These are phyloP conservation scores for Pollenia griseotomentosa DNA, from an alignment of 2,888 invertebrate genomes.

Conservation along the genomic window DNA sequence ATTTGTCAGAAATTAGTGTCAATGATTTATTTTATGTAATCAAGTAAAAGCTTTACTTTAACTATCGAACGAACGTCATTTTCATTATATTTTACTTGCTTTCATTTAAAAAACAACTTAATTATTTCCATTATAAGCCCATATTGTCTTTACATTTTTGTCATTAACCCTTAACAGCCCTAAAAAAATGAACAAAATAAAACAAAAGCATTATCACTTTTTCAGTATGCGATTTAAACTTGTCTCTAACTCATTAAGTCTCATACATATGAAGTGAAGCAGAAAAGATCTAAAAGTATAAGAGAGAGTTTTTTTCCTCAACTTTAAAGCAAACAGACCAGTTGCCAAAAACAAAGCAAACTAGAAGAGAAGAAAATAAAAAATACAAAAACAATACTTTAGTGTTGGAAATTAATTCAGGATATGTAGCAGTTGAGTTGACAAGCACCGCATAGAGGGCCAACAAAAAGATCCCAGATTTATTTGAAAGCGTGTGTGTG, in stretches of 20 bases:
- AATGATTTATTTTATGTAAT: background rate
- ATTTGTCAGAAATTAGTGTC: background rate
- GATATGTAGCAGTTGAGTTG: constrained; percentile 67
- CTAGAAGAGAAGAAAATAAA: background rate
- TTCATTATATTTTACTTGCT: too few species aligned
- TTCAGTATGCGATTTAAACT: too few species aligned
- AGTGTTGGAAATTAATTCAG: constrained; percentile 61
- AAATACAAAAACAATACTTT: constrained; percentile 14
- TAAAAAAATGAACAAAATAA: too few species aligned
- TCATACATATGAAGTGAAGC: too few species aligned
- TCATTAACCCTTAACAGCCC: too few species aligned
- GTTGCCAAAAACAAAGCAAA: constrained; percentile 9
- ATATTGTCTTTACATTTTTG: too few species aligned
- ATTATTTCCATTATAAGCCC: too few species aligned
- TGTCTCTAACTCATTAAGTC: too few species aligned
- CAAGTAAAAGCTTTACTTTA: too few species aligned
- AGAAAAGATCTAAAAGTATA: background rate
- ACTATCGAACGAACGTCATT: too few species aligned
- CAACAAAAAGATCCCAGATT: constrained; percentile 79
- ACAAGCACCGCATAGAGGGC: constrained; percentile 49
- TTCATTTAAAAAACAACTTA: too few species aligned
- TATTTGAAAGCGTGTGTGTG: constrained; percentile 32
- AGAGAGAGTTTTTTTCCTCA: background rate
- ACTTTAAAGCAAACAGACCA: background rate
- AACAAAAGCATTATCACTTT: too few species aligned